Evolutionary conservation across 2,113 vertebrate genomes (phyloP).

Genomic region (Prunella fulvescens): DNA sequence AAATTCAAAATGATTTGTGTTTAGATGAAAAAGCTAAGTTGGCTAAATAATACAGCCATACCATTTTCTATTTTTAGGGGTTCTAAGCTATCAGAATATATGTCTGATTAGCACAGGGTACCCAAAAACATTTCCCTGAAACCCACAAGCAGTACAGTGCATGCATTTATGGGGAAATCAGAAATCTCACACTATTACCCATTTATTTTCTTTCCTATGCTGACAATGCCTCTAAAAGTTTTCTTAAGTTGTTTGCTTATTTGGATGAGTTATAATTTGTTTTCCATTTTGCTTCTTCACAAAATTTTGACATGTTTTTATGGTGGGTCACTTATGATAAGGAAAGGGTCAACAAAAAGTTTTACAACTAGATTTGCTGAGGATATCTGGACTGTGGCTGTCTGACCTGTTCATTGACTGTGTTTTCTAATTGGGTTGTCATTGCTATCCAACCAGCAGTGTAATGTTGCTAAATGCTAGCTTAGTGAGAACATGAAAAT

Average conservation of each 20-base stretch:
- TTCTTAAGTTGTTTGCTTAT: conserved; percentile 31
- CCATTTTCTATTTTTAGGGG: neutral
- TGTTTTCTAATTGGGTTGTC: conserved; percentile 74
- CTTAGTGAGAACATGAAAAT: conserved; percentile 74
- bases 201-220: neutral
- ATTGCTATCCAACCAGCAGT: conserved; percentile 34
- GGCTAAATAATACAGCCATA: neutral
- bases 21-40: neutral
- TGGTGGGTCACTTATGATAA: conserved; percentile 55
- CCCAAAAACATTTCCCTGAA: neutral
- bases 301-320: conserved; percentile 34
- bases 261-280: conserved; percentile 49
- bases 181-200: neutral
- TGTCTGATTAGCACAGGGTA: neutral
- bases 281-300: conserved; percentile 13
- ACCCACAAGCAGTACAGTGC: neutral
- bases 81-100: neutral
- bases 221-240: conserved; percentile 26
- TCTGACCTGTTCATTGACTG: conserved; percentile 72
- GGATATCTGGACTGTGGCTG: conserved; percentile 6
- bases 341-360: conserved; percentile 62
- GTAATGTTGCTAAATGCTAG: conserved; percentile 54
- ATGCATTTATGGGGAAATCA: neutral
- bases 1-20: neutral
- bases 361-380: conserved; percentile 34